phyloP scores from a whole-genome alignment of 2,888 invertebrate species.

The Tetranychus truncatus region DNA sequence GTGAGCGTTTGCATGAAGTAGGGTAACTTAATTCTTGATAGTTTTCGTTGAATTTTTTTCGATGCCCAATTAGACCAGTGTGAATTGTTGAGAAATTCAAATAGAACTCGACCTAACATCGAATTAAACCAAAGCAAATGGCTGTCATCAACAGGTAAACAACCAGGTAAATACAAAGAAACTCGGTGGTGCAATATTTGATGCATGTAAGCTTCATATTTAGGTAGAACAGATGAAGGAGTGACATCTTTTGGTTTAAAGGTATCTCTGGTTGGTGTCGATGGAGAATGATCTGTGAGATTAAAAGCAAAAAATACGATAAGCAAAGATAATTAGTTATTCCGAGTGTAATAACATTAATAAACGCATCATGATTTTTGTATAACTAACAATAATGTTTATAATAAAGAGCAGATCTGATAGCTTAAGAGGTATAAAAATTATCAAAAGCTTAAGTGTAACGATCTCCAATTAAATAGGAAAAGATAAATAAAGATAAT shows the following conservation, averaged over 20 bases:
- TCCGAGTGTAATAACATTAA: neutral
- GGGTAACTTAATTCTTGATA: conserved; percentile 64
- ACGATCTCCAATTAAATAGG: neutral
- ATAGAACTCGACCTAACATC: conserved; percentile 54
- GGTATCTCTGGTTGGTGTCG: neutral
- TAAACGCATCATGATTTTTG: neutral
- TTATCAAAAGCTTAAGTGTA: no score
- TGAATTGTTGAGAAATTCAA: conserved; percentile 58
- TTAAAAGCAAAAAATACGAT: neutral
- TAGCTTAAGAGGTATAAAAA: no score
- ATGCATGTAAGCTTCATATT: conserved; percentile 11
- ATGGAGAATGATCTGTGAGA: conserved; percentile 7
- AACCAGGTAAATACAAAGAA: conserved; percentile 8
- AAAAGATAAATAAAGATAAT: neutral
- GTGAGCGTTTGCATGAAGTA: conserved; percentile 67
- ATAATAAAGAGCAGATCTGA: neutral
- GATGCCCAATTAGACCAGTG: conserved; percentile 49
- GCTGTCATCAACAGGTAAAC: neutral
- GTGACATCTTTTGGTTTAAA: conserved; percentile 1
- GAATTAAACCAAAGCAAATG: conserved; percentile 50
- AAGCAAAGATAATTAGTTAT: neutral
- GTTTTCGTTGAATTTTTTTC: conserved; percentile 63
- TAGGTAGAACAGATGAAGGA: neutral
- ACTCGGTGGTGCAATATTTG: neutral
- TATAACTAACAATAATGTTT: neutral